Evolutionary conservation across 2,797 vertebrate genomes (phyloP).

Genomic region (Acanthopagrus latus): DNA sequence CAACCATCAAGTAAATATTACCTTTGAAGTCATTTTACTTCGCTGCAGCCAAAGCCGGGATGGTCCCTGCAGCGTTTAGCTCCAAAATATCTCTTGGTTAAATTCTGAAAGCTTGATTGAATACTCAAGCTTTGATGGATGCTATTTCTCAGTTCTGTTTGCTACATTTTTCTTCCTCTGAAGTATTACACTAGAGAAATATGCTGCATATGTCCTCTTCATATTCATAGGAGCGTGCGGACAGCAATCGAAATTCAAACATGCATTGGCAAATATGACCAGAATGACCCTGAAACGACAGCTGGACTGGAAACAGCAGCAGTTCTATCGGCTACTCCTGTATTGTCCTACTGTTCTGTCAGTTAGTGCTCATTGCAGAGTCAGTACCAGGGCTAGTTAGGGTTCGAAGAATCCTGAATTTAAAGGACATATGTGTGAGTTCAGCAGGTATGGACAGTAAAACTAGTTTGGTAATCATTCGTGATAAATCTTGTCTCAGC

Average conservation of each 20-base stretch:
- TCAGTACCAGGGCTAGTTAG: not conserved
- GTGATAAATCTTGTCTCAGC: too few species aligned
- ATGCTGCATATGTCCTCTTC: conserved; percentile 25
- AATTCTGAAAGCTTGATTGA: not conserved
- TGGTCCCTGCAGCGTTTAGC: conserved; percentile 25
- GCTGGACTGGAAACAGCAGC: conserved; percentile 14
- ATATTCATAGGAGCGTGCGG: conserved; percentile 37
- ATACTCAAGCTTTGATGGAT: conserved; percentile 14
- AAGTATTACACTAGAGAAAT: conserved; percentile 36
- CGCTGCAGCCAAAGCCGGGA: not conserved
- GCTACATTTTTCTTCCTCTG: conserved; percentile 23
- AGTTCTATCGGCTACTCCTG: not conserved
- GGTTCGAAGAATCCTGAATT: not conserved
- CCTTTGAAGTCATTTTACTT: conserved; percentile 35
- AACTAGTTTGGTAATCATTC: not conserved
- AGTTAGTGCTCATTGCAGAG: not conserved
- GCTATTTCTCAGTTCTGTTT: conserved; percentile 16
- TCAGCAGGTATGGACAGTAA: not conserved
- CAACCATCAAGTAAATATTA: conserved; percentile 37
- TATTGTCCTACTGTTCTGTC: too few species aligned
- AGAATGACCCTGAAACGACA: conserved; percentile 37
- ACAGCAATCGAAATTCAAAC: conserved; percentile 35
- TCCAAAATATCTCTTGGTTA: conserved; percentile 18
- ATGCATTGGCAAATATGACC: conserved; percentile 37
- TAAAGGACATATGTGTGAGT: not conserved